These are phyloP conservation scores for Galendromus occidentalis DNA, from an alignment of 1,140 invertebrate genomes.

Conservation along the genomic window DNA sequence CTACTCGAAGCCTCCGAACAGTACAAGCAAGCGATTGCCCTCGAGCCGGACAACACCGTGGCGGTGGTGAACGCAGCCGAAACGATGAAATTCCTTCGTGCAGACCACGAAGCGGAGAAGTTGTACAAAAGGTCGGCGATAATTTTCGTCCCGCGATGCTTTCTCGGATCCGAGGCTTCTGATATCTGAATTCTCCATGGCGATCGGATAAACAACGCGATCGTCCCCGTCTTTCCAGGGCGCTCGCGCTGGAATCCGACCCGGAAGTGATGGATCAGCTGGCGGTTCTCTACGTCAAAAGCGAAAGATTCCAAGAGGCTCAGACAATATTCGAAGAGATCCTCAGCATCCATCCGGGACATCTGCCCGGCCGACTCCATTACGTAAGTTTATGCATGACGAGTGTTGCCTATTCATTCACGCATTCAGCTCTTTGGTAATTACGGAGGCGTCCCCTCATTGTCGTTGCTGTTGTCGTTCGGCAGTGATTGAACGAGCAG, in stretches of 20 bases:
- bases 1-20: constrained; percentile 24
- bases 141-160: not conserved
- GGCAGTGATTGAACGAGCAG: too few relatives aligned
- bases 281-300: constrained; percentile 23
- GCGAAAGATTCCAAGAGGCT: constrained; percentile 21
- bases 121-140: constrained; percentile 24
- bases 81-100: constrained; percentile 22
- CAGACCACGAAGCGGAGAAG: constrained; percentile 23
- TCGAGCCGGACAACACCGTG: constrained; percentile 24
- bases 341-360: constrained; percentile 20
- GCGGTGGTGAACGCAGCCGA: constrained; percentile 26
- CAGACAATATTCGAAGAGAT: constrained; percentile 19
- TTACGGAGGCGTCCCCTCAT: too few relatives aligned
- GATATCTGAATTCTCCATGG: not conserved
- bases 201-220: too few relatives aligned
- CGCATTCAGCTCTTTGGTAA: too few relatives aligned
- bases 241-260: constrained; percentile 21
- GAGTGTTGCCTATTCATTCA: not conserved
- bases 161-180: not conserved
- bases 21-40: constrained; percentile 25
- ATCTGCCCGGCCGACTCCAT: constrained; percentile 23
- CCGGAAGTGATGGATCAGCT: constrained; percentile 22
- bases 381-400: constrained; percentile 20
- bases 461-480: too few relatives aligned
- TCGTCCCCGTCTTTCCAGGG: constrained; percentile 20